Evolutionary conservation across 2,888 invertebrate genomes (phyloP), one percentile per base, ranked within the genome.

Genomic region (Hypomecis punctinalis): DNA sequence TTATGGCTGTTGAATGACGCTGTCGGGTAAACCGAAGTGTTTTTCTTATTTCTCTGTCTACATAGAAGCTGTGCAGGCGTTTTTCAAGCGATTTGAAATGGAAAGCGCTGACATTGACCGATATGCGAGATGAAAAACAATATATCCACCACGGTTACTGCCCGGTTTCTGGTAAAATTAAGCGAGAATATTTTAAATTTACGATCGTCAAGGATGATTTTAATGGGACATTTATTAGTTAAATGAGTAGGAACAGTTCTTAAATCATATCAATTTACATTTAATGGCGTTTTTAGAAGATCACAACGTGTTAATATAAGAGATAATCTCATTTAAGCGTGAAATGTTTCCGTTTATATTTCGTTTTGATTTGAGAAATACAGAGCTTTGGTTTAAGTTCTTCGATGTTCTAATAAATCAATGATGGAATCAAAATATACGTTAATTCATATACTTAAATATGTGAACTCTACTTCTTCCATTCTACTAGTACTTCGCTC

Each of bases 21-120:
- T 69, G 70, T 68, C 75, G 57, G 65, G 64, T 67, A 65, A 70
- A 71, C 71, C 66, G 57, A 13, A 61, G 61, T 52, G 68, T 69
- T 63, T 66, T 70, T 59, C 66, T 69, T 62, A 52, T 67, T 68
- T 71, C 73, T 70, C 66, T 71, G 70, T 57, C 61, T 58, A 35
- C 40, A 58, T 70, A 45, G 23, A n/a, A 8, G 36, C 43, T 72
- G 67, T 73, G 66, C 74, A 74, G 69, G 63, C 70, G 61, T 59
- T 71, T 80, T 81, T 80, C 74, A 75, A n/a, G 62, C 68, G 67
- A 76, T 79, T 78, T 57, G 81, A 84, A 89, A 88, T 85, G 82
- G 86, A 88, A 87, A 89, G 83, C 86, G 77, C 64, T 83, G 90
- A 84, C 91, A 89, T 89, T 90, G 91, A 91, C 90, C 89, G 86